Base-by-base conservation (phyloP, 2,888 invertebrate genomes). In the Calliscelio sp. region DNA sequence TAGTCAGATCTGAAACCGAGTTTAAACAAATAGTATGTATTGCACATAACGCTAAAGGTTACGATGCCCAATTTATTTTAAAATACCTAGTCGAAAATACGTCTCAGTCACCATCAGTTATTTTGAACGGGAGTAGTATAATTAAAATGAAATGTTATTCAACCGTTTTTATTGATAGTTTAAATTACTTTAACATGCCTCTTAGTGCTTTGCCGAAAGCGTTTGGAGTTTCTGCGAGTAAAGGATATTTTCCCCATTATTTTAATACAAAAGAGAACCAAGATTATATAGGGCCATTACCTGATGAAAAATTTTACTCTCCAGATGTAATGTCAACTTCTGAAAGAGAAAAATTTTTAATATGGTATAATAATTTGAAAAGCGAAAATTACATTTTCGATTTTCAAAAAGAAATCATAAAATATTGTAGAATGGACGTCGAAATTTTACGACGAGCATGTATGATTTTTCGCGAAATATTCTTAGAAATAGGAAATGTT, bases 131-230 rank as follows among this genome's bases (percentile, higher is more conserved):
- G 0, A 7, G 18, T 18, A 49, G 18, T 3, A 49, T 49, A 18
- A 20, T 49, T 20, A 2, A 20, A 4, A 49, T 49, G 53, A 5
- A 84, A 86, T 22, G 1, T n/a, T 2, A 20, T 20, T 14, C 7
- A 18, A 49, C 49, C 3, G 70, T 78, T 53, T 89, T 89, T 57
- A 57, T 57, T 5, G 61, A 61, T 28, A 41, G 41, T 22, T 11
- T 61, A 41, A 61, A 61, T 41, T 90, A 89, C 77, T 87, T 90
- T 38, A 89, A 87, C 11, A 89, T 89, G 88, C 74, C n/a, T n/a
- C n/a, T 89, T 6, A 38, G 85, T 1, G 70, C 55, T 18, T 46
- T 90, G 11, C 88, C 89, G 6, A 89, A 89, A 84, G 86, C 88
- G 5, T 89, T 91, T 71, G 88, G 85, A 28, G 65, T 90, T 6